These are phyloP conservation scores for Discoglossus pictus DNA, from an alignment of 2,797 vertebrate genomes.

Conservation along the genomic window DNA sequence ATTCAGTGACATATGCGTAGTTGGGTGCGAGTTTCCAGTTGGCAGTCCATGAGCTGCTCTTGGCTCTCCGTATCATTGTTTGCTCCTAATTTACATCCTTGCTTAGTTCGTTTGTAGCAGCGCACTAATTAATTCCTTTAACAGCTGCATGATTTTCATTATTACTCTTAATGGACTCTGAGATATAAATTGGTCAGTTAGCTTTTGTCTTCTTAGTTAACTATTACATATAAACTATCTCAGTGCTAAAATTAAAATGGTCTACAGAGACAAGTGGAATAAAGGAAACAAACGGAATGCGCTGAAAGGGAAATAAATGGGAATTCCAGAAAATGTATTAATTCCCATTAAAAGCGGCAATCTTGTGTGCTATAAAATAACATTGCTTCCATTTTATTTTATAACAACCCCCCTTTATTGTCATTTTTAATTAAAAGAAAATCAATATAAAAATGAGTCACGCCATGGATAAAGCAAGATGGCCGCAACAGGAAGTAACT, in stretches of 20 bases:
- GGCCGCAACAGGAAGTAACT: too few species aligned
- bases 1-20: too few species aligned
- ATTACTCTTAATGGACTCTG: conserved; percentile 39
- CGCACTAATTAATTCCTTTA: conserved; percentile 45
- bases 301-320: background rate
- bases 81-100: conserved; percentile 22
- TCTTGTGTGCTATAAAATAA: too few species aligned
- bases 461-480: too few species aligned
- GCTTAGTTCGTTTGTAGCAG: conserved; percentile 23
- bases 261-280: conserved; percentile 25
- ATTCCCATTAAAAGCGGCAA: conserved; percentile 4
- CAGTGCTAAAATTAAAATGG: conserved; percentile 39
- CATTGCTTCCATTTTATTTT: too few species aligned
- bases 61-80: background rate
- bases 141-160: conserved; percentile 44
- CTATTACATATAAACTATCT: conserved; percentile 40
- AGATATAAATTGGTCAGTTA: conserved; percentile 43
- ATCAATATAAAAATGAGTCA: too few species aligned
- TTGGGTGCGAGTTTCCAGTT: too few species aligned
- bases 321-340: conserved; percentile 17
- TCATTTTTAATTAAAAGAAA: too few species aligned
- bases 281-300: conserved; percentile 8
- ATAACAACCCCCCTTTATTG: too few species aligned
- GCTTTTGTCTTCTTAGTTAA: conserved; percentile 18
- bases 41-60: too few species aligned